Base-by-base conservation (phyloP, 2,888 invertebrate genomes). In the Lasioglossum leucozonium region DNA sequence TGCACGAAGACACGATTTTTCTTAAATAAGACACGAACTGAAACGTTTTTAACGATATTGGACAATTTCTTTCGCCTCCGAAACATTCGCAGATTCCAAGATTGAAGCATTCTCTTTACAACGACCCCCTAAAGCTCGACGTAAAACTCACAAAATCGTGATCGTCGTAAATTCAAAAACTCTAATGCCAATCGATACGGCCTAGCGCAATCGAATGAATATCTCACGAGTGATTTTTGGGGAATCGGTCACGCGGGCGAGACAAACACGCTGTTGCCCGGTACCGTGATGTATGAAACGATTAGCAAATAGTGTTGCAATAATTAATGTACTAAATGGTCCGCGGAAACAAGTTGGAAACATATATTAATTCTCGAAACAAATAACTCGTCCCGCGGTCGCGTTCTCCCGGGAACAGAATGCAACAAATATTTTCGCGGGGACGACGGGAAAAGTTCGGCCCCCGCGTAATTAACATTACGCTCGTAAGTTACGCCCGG, bases 231-330 rank as follows among this genome's bases (percentile, higher is more conserved):
- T 11, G 11, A 69, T 40, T 69, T 69, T 37, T 40, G 11, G n/a
- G 13, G 34, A 22, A 22, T 37, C 10, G 8, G 37, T 37, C 22
- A 37, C 3, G 22, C 22, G 22, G 22, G 3, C 37, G 10, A 10
- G 37, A 37, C 22, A 67, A 10, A 37, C 37, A 0, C 22, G 2
- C 5, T 8, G n/a, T 13, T n/a, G 2, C 16, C 16, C 11, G 22
- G 69, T 40, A n/a, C 13, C n/a, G 40, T 69, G n/a, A 69, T 69
- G 13, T 69, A 69, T 69, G 69, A 40, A 40, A 69, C 69, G 69
- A 69, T 69, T 69, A 69, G 69, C 69, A 69, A 69, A 69, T 69
- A 69, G 40, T 69, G 69, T 40, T 40, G 71, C 42, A 42, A 71
- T 71, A 44, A 71, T 44, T 71, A 71, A 71, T 71, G 42, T 42